These are phyloP conservation scores for Helogale parvula DNA, from an alignment of 2,113 vertebrate genomes.

Conservation along the genomic window DNA sequence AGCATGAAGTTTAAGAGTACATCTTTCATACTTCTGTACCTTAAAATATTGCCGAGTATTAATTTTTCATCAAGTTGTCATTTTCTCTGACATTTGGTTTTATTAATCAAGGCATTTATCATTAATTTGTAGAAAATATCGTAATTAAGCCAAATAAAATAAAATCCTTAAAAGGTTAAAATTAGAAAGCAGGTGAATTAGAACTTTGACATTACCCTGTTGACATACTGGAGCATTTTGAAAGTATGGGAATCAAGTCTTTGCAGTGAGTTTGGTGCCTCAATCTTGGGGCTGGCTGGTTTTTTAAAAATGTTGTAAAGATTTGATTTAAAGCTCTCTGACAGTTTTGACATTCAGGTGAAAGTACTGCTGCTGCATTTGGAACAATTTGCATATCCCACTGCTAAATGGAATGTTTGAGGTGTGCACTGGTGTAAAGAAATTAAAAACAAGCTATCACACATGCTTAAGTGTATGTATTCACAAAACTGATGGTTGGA, in stretches of 20 bases:
- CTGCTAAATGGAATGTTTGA: constrained; percentile 82
- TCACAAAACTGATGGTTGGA: constrained; percentile 73
- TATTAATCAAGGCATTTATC: constrained; percentile 78
- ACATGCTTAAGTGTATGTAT: constrained; percentile 75
- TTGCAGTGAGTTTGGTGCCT: constrained; percentile 53
- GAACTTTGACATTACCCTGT: constrained; percentile 72
- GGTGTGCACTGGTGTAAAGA: constrained; percentile 82
- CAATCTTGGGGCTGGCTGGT: constrained; percentile 54
- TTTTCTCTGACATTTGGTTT: constrained; percentile 75
- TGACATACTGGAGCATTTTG: constrained; percentile 48
- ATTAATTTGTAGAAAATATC: constrained; percentile 78
- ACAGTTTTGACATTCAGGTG: constrained; percentile 85
- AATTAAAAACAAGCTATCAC: constrained; percentile 84
- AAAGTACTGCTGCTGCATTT: constrained; percentile 83
- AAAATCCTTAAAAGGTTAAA: constrained; percentile 79
- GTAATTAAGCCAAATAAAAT: constrained; percentile 77
- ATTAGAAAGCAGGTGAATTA: constrained; percentile 75
- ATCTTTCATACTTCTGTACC: constrained; percentile 70
- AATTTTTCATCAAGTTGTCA: constrained; percentile 81
- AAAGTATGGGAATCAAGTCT: constrained; percentile 71
- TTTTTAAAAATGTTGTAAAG: constrained; percentile 72
- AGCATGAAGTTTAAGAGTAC: constrained; percentile 59
- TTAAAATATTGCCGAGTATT: constrained; percentile 80
- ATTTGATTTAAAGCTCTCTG: constrained; percentile 83
- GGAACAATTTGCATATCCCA: constrained; percentile 85